A percentile compares a stretch with the other conserved stretches of the same genome.
Evolutionary conservation across 2,113 vertebrate species (phyloP).

Genomic region (Burhinus bistriatus): DNA sequence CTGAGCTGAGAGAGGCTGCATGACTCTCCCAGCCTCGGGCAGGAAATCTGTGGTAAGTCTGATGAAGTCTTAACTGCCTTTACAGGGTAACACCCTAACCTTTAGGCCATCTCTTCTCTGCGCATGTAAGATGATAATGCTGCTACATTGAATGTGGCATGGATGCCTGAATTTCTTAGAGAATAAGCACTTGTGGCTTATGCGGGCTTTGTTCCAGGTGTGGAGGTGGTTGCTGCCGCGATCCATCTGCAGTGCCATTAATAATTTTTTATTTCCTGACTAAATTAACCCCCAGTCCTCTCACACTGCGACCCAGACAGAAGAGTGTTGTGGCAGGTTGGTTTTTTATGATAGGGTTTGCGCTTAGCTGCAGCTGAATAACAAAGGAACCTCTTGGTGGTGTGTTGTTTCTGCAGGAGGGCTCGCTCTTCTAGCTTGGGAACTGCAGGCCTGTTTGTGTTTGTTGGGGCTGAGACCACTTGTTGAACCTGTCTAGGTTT

Average conservation of each 20-base stretch:
- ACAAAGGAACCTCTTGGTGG: neutral
- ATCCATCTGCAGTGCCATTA: neutral
- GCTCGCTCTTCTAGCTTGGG: neutral
- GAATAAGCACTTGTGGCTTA: neutral
- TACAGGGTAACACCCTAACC: neutral
- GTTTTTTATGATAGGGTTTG: neutral
- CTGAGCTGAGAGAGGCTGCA: neutral
- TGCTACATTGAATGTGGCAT: neutral
- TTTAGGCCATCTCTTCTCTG: neutral
- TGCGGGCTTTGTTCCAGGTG: neutral
- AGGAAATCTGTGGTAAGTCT: constrained; percentile 7
- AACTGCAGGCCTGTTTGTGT: neutral
- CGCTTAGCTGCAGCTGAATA: neutral
- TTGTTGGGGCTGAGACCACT: neutral
- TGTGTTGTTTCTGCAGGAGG: neutral
- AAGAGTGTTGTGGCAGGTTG: neutral
- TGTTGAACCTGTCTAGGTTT: neutral
- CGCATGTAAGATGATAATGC: neutral
- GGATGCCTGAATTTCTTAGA: neutral
- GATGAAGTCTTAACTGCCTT: neutral
- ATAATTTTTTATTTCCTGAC: neutral
- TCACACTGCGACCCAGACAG: neutral
- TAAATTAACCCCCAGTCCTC: neutral
- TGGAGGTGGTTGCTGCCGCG: constrained; percentile 9
- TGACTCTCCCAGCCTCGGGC: neutral